These are phyloP conservation scores for Plodia interpunctella DNA, from an alignment of 1,140 invertebrate species.

Conservation along the genomic window DNA sequence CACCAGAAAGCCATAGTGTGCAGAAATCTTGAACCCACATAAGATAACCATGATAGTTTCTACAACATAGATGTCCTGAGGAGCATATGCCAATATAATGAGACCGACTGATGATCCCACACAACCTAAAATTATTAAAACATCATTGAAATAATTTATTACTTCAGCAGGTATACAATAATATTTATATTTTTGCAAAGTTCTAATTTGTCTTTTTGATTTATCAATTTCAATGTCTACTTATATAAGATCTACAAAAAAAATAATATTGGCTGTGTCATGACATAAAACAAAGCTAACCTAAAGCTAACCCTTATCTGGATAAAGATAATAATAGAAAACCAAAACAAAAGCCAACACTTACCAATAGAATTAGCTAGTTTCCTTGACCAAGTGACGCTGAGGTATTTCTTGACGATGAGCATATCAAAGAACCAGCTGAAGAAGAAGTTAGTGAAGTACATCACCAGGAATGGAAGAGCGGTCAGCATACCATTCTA, in stretches of 20 bases:
- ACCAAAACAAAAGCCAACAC: too few relatives aligned
- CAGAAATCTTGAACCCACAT: conserved; percentile 85
- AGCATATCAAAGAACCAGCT: conserved; percentile 71
- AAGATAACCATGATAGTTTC: conserved; percentile 81
- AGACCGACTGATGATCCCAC: conserved; percentile 80
- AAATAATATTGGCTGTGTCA: too few relatives aligned
- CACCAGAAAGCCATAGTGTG: conserved; percentile 80
- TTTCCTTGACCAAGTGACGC: conserved; percentile 66
- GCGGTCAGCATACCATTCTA: conserved; percentile 82
- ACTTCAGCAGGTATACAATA: too few relatives aligned
- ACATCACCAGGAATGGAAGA: conserved; percentile 80
- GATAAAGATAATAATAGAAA: too few relatives aligned
- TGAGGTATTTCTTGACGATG: conserved; percentile 58
- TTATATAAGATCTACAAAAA: too few relatives aligned
- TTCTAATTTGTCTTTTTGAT: too few relatives aligned
- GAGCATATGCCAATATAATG: conserved; percentile 80
- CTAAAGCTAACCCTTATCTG: too few relatives aligned
- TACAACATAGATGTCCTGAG: conserved; percentile 77
- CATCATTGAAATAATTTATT: too few relatives aligned
- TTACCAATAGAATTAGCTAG: conserved; percentile 74
- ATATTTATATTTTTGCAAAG: too few relatives aligned
- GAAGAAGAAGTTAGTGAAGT: conserved; percentile 72
- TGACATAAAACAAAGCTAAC: too few relatives aligned
- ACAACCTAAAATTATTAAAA: conserved; percentile 71
- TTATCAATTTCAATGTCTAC: too few relatives aligned